phyloP scores from a whole-genome alignment of 1,140 invertebrate species.

The Oscheius sp. region DNA sequence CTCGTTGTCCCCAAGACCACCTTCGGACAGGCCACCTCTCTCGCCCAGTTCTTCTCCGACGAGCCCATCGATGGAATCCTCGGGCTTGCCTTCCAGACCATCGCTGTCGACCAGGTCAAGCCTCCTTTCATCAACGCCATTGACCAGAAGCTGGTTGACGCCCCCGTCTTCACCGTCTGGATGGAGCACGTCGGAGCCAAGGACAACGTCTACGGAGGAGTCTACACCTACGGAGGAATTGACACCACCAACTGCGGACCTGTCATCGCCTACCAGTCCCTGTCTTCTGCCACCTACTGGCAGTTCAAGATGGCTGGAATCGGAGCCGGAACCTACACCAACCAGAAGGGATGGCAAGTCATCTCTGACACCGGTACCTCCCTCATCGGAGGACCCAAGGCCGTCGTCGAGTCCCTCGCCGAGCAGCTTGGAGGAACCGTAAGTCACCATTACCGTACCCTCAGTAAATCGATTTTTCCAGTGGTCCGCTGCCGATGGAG shows the following conservation, averaged over 20 bases:
- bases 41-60: constrained; percentile 39
- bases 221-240: constrained; percentile 43
- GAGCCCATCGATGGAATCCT: constrained; percentile 42
- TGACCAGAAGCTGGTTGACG: constrained; percentile 36
- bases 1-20: constrained; percentile 37
- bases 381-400: constrained; percentile 38
- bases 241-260: constrained; percentile 38
- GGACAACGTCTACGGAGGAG: constrained; percentile 36
- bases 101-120: constrained; percentile 39
- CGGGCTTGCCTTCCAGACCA: constrained; percentile 36
- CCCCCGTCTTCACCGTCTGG: constrained; percentile 42
- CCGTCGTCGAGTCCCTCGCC: constrained; percentile 26
- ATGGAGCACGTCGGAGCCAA: constrained; percentile 38
- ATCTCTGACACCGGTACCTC: constrained; percentile 38
- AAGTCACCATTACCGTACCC: background rate
- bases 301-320: constrained; percentile 41
- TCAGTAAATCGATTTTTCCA: background rate
- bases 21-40: constrained; percentile 45
- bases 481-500: constrained; percentile 16
- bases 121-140: constrained; percentile 38
- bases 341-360: constrained; percentile 34
- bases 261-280: constrained; percentile 40
- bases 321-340: constrained; percentile 26
- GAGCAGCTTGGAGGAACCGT: constrained; percentile 24
- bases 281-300: constrained; percentile 42